These are phyloP conservation scores for Microcebus lehilahytsara DNA, from an alignment of 2,113 vertebrate species.

Conservation along the genomic window DNA sequence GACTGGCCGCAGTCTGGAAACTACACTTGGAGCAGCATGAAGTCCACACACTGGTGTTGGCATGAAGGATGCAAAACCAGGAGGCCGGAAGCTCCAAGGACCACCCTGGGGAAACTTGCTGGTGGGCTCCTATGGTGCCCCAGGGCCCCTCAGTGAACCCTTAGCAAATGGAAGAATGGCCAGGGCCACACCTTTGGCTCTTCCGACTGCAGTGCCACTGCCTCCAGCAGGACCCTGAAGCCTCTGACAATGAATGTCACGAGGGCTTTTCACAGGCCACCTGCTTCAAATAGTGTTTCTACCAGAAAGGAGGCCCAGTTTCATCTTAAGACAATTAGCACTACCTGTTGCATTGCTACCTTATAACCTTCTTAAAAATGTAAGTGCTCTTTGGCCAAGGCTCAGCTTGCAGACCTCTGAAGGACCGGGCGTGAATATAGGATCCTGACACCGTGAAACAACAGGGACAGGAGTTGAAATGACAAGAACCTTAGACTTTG, in stretches of 20 bases:
- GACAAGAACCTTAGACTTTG: not conserved
- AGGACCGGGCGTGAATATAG: not conserved
- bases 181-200: not conserved
- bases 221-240: not conserved
- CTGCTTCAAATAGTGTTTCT: not conserved
- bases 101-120: not conserved
- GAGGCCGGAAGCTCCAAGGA: not conserved
- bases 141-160: not conserved
- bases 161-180: not conserved
- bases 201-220: not conserved
- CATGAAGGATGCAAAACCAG: rapidly evolving
- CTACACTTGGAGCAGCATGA: not conserved
- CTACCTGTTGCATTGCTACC: not conserved
- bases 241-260: not conserved
- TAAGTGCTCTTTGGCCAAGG: not conserved
- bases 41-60: not conserved
- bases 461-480: not conserved
- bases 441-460: not conserved
- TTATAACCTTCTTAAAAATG: not conserved
- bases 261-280: too few species aligned
- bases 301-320: not conserved
- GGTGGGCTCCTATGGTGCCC: rapidly evolving
- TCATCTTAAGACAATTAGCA: not conserved
- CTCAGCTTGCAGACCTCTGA: not conserved
- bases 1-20: not conserved